Evolutionary conservation across 2,888 invertebrate genomes (phyloP), one percentile per base, ranked within the genome.

Genomic region (Stictocephala bisonia): DNA sequence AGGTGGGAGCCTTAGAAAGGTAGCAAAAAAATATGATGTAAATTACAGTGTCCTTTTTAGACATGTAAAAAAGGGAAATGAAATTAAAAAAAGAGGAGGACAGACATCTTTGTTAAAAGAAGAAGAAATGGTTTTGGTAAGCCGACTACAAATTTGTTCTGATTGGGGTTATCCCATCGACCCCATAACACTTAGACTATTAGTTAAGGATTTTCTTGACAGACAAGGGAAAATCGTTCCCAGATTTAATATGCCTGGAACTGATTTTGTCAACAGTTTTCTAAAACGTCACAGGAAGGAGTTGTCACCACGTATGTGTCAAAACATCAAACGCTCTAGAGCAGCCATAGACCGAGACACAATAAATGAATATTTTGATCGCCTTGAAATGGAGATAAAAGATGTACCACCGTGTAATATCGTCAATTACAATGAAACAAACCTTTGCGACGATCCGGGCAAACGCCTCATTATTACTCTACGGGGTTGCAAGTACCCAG

Each of bases 401-500:
- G 74, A 60, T 58, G 51, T 76, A 3, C 68, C 73, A 0, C 68
- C 74, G 24, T 31, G 35, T 20, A 67, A 76, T 31, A 71, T 78
- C 11, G 51, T 80, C 3, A 82, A 82, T 48, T 83, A 81, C 74
- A 82, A 82, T 68, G 81, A 82, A 69, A 81, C 80, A 6, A 81
- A 81, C 58, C 72, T 82, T 3, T 71, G 75, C 6, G 81, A 81
- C 72, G 81, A 83, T 71, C 80, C 81, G 13, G 81, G 80, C 13
- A 64, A 50, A 31, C 53, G 68, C 15, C 70, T 71, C 56, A 72
- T 77, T 31, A 76, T 77, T 9, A 26, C 71, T 18, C 73, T 60
- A 71, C 60, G 77, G 27, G 76, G 76, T 24, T 44, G 53, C 13
- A 74, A 76, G 64, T 73, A 78, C 56, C 74, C 74, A 2, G 76